phyloP scores from a whole-genome alignment of 2,888 invertebrate species.

The Eupeodes luniger region DNA sequence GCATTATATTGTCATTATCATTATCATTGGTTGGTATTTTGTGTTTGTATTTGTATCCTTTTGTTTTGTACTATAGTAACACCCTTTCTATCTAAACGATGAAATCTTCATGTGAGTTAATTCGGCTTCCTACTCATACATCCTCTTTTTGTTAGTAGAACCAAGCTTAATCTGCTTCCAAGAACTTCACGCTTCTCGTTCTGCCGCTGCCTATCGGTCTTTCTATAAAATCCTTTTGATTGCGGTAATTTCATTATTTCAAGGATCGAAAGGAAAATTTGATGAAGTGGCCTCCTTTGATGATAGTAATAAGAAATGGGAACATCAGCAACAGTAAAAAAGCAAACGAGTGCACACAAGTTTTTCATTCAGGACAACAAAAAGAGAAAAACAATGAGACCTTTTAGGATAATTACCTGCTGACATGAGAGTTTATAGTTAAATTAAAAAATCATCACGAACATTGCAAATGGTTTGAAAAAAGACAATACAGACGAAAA shows the following conservation, averaged over 20 bases:
- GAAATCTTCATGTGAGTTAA: constrained; percentile 56
- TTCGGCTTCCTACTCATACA: constrained; percentile 32
- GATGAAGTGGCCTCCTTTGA: constrained; percentile 67
- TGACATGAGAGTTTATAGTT: constrained; percentile 73
- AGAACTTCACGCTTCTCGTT: background rate
- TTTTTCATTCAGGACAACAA: constrained; percentile 12
- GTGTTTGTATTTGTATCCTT: constrained; percentile 50
- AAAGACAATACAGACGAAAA: constrained; percentile 15
- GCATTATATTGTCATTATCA: constrained; percentile 70
- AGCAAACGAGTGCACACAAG: constrained; percentile 27
- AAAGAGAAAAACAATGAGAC: constrained; percentile 64
- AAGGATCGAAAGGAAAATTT: constrained; percentile 72
- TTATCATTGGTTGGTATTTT: constrained; percentile 51
- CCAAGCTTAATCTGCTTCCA: constrained; percentile 4
- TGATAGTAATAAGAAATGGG: constrained; percentile 47
- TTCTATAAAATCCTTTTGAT: constrained; percentile 58
- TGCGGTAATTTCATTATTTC: constrained; percentile 73
- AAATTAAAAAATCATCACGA: constrained; percentile 74
- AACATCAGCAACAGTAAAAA: constrained; percentile 32
- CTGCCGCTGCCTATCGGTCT: background rate
- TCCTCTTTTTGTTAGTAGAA: constrained; percentile 20
- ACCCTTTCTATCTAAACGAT: constrained; percentile 34
- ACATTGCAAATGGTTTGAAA: constrained; percentile 44
- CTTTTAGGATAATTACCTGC: constrained; percentile 75
- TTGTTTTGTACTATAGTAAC: constrained; percentile 22